phyloP scores from a whole-genome alignment of 2,113 vertebrate species.

The Pseudorasbora parva region DNA sequence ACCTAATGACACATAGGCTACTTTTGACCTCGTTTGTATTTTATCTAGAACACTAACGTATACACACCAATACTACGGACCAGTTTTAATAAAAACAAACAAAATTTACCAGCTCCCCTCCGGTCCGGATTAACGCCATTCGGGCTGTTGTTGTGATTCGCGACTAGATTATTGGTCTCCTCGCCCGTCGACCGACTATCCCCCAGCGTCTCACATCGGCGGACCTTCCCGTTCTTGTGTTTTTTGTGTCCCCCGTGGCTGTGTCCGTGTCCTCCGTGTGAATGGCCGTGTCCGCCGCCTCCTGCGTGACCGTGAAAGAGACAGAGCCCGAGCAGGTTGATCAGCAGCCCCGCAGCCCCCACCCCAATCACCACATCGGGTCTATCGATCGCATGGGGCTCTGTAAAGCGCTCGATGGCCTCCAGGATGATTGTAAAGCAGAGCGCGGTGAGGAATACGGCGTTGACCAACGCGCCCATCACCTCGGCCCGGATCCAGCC shows the following conservation, averaged over 20 bases:
- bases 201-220: slow-evolving; percentile 61
- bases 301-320: slow-evolving; percentile 89
- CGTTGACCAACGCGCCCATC: slow-evolving; percentile 98
- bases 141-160: slow-evolving; percentile 80
- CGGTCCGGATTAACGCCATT: slow-evolving; percentile 76
- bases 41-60: not conserved
- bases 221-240: slow-evolving; percentile 54
- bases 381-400: slow-evolving; percentile 90
- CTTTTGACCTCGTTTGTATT: not conserved
- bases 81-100: not conserved
- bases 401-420: slow-evolving; percentile 92
- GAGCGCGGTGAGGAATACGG: slow-evolving; percentile 95
- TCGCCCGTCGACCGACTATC: slow-evolving; percentile 75
- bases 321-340: slow-evolving; percentile 94
- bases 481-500: slow-evolving; percentile 98
- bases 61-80: not conserved
- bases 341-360: slow-evolving; percentile 87
- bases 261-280: slow-evolving; percentile 80
- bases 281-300: slow-evolving; percentile 84
- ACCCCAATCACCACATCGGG: slow-evolving; percentile 85
- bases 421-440: slow-evolving; percentile 97
- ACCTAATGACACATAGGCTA: too few relatives aligned
- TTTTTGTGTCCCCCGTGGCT: slow-evolving; percentile 68
- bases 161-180: slow-evolving; percentile 93
- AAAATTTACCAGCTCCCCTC: slow-evolving; percentile 60